These are phyloP conservation scores for Paradoxurus hermaphroditus DNA, from an alignment of 2,113 vertebrate species.

Conservation along the genomic window DNA sequence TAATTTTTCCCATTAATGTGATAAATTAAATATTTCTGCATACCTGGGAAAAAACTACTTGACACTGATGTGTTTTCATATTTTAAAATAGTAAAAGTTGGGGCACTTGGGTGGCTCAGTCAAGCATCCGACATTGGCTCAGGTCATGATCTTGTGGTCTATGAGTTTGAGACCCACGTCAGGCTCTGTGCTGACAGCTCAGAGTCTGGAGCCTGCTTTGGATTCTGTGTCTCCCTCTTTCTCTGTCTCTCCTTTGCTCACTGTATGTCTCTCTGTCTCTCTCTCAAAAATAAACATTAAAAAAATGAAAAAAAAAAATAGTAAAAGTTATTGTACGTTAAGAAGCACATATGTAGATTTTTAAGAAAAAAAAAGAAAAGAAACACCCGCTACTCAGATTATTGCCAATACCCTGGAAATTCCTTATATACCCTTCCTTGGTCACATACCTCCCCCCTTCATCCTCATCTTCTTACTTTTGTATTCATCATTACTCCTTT, in stretches of 20 bases:
- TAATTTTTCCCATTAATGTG: neutral
- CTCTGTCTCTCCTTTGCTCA: too few species aligned
- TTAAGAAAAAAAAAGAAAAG: neutral
- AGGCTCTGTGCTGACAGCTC: too few species aligned
- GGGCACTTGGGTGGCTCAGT: too few species aligned
- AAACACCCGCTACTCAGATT: neutral
- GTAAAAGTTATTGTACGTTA: neutral
- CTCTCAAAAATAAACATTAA: too few species aligned
- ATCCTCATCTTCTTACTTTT: neutral
- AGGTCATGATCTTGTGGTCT: too few species aligned
- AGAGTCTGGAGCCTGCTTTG: too few species aligned
- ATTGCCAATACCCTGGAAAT: neutral
- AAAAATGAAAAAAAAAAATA: neutral
- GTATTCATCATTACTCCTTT: neutral
- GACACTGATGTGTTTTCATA: neutral
- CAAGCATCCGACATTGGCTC: too few species aligned
- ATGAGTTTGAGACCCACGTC: too few species aligned
- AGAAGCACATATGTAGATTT: neutral
- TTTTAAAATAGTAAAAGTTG: neutral
- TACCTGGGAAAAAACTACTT: neutral
- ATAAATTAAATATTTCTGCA: neutral
- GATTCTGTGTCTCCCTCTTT: too few species aligned
- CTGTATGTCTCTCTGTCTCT: too few species aligned
- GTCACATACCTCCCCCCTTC: neutral
- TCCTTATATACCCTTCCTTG: neutral